Evolutionary conservation across 2,888 invertebrate genomes (phyloP).

Genomic region (Cataglyphis livida): DNA sequence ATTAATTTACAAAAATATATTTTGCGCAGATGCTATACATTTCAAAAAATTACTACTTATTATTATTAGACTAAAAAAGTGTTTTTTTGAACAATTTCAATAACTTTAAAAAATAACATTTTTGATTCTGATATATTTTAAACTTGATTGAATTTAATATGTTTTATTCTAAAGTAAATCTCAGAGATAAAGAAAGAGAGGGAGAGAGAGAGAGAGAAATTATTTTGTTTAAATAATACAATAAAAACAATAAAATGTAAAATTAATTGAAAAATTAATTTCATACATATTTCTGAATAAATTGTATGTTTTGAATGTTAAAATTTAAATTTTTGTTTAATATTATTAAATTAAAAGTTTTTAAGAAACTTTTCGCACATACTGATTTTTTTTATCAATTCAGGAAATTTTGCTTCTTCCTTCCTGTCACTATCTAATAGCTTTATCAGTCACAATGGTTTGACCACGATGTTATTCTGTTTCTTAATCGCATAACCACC

Average conservation of each 20-base stretch:
- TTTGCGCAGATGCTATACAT: background rate
- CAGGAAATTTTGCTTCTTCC: constrained; percentile 13
- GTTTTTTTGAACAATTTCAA: background rate
- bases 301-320: background rate
- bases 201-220: background rate
- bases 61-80: background rate
- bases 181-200: too few relatives aligned
- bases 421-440: constrained; percentile 24
- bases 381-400: constrained; percentile 14
- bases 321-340: background rate
- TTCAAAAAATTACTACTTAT: background rate
- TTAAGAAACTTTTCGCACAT: background rate
- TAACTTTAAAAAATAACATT: background rate
- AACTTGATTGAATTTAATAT: background rate
- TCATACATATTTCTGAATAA: background rate
- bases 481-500: constrained; percentile 1
- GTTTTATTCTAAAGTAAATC: background rate
- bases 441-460: constrained; percentile 8
- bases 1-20: constrained; percentile 1
- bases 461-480: constrained; percentile 22
- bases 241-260: background rate
- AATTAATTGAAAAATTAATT: background rate
- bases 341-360: background rate
- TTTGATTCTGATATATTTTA: background rate
- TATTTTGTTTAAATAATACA: background rate